phyloP scores from a whole-genome alignment of 23 tunicate genomes.

The Phallusia fumigata region DNA sequence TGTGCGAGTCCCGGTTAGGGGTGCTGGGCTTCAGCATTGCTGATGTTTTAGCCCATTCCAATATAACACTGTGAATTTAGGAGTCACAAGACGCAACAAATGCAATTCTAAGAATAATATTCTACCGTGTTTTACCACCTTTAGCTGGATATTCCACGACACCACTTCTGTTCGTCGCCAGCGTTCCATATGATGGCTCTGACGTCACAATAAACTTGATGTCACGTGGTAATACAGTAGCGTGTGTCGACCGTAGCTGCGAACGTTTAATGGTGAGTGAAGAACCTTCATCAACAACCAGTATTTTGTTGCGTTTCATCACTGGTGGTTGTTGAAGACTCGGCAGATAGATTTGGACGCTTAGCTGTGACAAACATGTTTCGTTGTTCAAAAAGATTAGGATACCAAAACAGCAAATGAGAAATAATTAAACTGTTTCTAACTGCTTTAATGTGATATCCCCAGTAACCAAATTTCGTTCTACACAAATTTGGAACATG shows the following conservation, averaged over 20 bases:
- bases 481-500: too few relatives aligned
- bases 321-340: constrained; percentile 75
- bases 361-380: constrained; percentile 48
- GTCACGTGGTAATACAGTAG: constrained; percentile 55
- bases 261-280: constrained; percentile 33
- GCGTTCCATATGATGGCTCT: constrained; percentile 39
- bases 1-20: not conserved
- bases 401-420: too few relatives aligned
- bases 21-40: too few relatives aligned
- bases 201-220: constrained; percentile 34
- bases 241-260: constrained; percentile 60
- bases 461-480: too few relatives aligned
- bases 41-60: too few relatives aligned
- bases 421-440: too few relatives aligned
- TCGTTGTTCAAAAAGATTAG: too few relatives aligned
- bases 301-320: constrained; percentile 44
- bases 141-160: not conserved
- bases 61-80: too few relatives aligned
- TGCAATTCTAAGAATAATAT: not conserved
- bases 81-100: too few relatives aligned
- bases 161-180: constrained; percentile 34
- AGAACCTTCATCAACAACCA: constrained; percentile 49
- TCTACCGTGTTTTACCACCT: not conserved
- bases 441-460: too few relatives aligned
- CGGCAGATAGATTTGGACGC: constrained; percentile 39